Conservation (phyloP, 2,113 vertebrate species). For the Rhegmatorhina hoffmannsi region DNA sequence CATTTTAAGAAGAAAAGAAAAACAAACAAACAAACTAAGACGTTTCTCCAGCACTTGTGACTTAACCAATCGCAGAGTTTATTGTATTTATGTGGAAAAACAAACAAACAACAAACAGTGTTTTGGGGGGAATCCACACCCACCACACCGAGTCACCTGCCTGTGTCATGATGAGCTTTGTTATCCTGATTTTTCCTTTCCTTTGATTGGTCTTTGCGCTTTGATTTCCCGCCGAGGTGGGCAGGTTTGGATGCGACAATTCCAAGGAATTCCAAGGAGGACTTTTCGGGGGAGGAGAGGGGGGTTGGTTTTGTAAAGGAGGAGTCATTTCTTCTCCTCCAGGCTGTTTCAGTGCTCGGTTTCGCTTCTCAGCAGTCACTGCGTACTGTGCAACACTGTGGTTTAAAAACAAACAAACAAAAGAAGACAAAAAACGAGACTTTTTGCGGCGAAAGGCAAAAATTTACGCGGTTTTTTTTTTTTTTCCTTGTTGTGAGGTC, state of each 20-base stretch:
- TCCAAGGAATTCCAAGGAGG: neutral
- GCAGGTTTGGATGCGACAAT: neutral
- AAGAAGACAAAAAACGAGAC: neutral
- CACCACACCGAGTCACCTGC: slow-evolving; percentile 70
- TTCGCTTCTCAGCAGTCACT: slow-evolving; percentile 57
- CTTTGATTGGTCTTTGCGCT: slow-evolving; percentile 30
- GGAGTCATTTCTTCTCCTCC: slow-evolving; percentile 19
- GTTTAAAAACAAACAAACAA: slow-evolving; percentile 17
- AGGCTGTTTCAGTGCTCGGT: slow-evolving; percentile 37
- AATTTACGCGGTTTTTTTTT: neutral
- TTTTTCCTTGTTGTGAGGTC: too few relatives aligned
- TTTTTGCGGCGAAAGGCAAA: slow-evolving; percentile 47
- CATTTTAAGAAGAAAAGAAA: slow-evolving; percentile 74
- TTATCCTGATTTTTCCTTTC: neutral
- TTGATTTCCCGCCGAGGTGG: slow-evolving; percentile 30
- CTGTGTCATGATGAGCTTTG: slow-evolving; percentile 45
- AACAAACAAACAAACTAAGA: neutral
- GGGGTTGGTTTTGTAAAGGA: neutral
- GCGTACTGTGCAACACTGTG: slow-evolving; percentile 65
- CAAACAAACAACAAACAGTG: slow-evolving; percentile 77
- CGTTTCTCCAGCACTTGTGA: slow-evolving; percentile 87
- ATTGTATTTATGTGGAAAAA: slow-evolving; percentile 86
- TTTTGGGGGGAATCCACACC: slow-evolving; percentile 79
- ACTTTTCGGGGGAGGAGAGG: neutral
- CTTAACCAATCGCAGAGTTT: slow-evolving; percentile 79